Evolutionary conservation across 2,797 vertebrate species (phyloP), one percentile per base, ranked within the genome.

Genomic region (Etheostoma perlongum): DNA sequence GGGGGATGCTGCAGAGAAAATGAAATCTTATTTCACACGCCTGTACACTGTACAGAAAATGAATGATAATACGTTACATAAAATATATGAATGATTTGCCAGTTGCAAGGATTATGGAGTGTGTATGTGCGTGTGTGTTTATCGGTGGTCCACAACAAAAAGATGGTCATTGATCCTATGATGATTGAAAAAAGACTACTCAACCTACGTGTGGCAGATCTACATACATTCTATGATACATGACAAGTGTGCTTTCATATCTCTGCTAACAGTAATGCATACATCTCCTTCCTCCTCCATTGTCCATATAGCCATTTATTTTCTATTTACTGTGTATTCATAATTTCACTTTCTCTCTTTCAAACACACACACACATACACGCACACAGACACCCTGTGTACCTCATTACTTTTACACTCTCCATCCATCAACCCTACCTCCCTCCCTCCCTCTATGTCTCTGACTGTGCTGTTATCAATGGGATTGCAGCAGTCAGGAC

Each of bases 401-500:
- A 67, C 65, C 68, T 75, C 48, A 51, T 76, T 74, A 73, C 42
- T 69, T 59, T 71, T 59, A 57, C 67, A 49, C 68, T 19, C 51
- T 55, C 44, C 54, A 61, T 85, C 73, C 78, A 64, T 78, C 82
- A 67, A 68, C 58, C 44, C 10, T 58, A 13, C 47, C 67, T 61
- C 49, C 14, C 19, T 53, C 58, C 40, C 63, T 48, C 58, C 25
- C 65, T 70, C 70, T 53, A 9, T 44, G 60, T 72, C 71, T 58
- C 73, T 57, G 67, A 49, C 72, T 78, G 42, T 67, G 68, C 64
- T 51, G 47, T 61, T 81, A 62, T 84, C 64, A 83, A 53, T 84
- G 74, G 36, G 64, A 83, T 84, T 88, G 86, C 88, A 90, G 83
- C 89, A 92, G 60, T 86, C 60, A 60, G 76, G 71, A 79, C 59